A percentile compares a stretch with the other conserved stretches of the same genome.
phyloP scores from a whole-genome alignment of 2,888 invertebrate species.

The Parnassius glacialis region DNA sequence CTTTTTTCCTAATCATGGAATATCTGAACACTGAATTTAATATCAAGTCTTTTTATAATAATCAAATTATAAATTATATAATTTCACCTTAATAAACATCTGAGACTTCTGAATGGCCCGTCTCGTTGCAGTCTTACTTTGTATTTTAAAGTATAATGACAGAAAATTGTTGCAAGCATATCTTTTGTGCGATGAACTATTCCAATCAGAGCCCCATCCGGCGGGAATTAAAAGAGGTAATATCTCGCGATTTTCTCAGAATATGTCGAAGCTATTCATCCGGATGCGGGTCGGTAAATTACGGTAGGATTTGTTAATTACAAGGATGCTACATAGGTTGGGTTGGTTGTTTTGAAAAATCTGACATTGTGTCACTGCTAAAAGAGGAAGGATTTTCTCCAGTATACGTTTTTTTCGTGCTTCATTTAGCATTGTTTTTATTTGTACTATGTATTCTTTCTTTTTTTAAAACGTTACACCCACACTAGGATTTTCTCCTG shows the following conservation, averaged over 20 bases:
- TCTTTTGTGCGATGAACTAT: conserved; percentile 60
- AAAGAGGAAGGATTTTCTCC: no score
- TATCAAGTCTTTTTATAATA: no score
- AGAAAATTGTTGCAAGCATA: conserved; percentile 58
- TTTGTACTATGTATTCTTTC: no score
- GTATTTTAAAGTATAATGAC: conserved; percentile 58
- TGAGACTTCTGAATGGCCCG: conserved; percentile 43
- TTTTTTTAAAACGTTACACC: no score
- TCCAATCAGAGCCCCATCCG: conserved; percentile 49
- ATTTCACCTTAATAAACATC: conserved; percentile 52
- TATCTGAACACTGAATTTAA: no score
- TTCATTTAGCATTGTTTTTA: no score
- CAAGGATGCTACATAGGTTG: neutral
- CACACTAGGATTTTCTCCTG: no score
- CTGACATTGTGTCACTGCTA: neutral
- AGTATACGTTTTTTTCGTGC: no score
- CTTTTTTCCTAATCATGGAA: no score
- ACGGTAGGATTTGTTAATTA: conserved; percentile 10
- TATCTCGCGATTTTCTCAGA: conserved; percentile 34
- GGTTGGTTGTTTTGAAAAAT: neutral
- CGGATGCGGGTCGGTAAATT: conserved; percentile 13
- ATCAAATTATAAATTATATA: neutral
- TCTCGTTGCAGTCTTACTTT: conserved; percentile 49
- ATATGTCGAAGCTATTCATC: conserved; percentile 25
- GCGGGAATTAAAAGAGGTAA: conserved; percentile 48